Evolutionary conservation across 2,888 invertebrate genomes (phyloP).

Genomic region (Dryocosmus kuriphilus): DNA sequence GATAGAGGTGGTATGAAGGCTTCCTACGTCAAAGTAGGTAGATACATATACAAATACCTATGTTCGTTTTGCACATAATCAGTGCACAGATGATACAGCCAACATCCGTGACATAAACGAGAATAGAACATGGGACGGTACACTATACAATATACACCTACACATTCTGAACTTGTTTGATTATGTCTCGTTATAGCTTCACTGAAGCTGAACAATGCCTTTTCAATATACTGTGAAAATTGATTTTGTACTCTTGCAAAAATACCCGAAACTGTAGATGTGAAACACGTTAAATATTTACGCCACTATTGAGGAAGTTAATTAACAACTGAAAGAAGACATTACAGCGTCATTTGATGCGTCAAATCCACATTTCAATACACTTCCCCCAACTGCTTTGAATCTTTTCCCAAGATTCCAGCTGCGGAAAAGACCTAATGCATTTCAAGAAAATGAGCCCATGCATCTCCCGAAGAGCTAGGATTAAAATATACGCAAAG

Average conservation of each 20-base stretch:
- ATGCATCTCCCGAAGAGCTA: constrained; percentile 66
- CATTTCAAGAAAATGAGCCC: constrained; percentile 71
- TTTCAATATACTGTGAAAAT: background rate
- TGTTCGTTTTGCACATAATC: constrained; percentile 32
- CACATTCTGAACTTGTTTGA: constrained; percentile 18
- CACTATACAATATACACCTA: constrained; percentile 21
- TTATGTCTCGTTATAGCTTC: constrained; percentile 17
- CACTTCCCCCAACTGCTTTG: background rate
- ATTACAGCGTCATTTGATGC: no score
- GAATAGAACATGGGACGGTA: constrained; percentile 11
- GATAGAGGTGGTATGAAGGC: constrained; percentile 6
- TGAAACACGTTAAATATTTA: background rate
- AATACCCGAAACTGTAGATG: background rate
- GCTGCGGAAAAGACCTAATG: constrained; percentile 59
- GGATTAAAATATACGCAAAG: constrained; percentile 60
- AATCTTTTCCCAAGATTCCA: background rate
- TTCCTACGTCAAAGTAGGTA: constrained; percentile 50
- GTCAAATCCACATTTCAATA: background rate
- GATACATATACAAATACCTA: constrained; percentile 14
- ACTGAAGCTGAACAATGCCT: constrained; percentile 19
- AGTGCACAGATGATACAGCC: constrained; percentile 30
- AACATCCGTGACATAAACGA: constrained; percentile 34
- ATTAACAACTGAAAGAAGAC: no score
- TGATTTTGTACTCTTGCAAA: background rate
- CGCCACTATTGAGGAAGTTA: no score